Base-by-base conservation (phyloP, 53 echinoderm and acorn worm species). In the Zoroaster sp. region DNA sequence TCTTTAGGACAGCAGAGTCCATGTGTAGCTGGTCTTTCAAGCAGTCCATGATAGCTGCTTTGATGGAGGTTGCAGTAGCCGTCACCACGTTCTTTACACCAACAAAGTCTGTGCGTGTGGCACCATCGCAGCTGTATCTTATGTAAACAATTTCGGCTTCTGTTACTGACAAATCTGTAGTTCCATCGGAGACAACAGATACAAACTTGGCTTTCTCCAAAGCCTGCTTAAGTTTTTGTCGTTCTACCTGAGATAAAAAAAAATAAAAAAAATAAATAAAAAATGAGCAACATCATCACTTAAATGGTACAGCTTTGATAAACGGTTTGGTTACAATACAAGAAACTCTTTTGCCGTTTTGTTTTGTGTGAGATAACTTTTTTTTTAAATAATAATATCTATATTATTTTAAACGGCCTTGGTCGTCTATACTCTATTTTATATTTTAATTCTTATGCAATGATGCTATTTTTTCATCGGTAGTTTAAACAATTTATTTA, bases 71-170 rank as follows among this genome's bases (percentile, higher is more conserved):
- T 74, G 91, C 91, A 65, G 41, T 68, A 5, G 83, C 83, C 8
- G 53, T 83, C 17, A 21, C 37, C 36, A 73, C 74, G 18, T 72
- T 72, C 17, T 82, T 82, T 9, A 89, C 38, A 20, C 70, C 79
- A 15, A 73, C 74, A 30, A 90, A 83, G 23, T 90, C 38, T 63
- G 77, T 76, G 45, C 13, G 35, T 4, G 51, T n/a, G 31, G 28
- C 53, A n/a, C 91, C 91, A 30, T 65, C 43, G 34, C 18, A 18
- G 63, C 66, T 40, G 30, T 32, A 73, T 11, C 72, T 63, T 0
- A 66, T 44, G 41, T 90, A 85, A 6, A 83, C 68, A 28, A 90
- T 85, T 68, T 90, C 91, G 6, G 83, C 83, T 47, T 85, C 91
- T 43, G 65, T 74, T 4, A 66, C 30, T 63, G 77, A 83, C 10